Base-by-base conservation (phyloP, 1,140 invertebrate species). In the Bradysia coprophila region DNA sequence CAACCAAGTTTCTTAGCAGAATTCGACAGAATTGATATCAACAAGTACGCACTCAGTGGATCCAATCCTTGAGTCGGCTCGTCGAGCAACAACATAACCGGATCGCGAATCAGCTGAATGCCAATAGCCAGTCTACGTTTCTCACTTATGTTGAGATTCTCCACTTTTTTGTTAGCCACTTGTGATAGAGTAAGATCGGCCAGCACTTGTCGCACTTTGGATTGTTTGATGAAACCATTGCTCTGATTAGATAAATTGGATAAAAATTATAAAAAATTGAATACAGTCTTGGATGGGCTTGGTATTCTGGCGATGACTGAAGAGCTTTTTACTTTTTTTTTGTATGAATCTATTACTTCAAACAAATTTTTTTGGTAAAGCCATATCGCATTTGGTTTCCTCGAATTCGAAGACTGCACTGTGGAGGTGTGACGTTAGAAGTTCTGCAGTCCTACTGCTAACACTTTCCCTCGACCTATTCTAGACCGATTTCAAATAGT, bases 51-150 rank as follows among this genome's bases (percentile, higher is more conserved):
- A 48, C 91, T 89, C 9, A 94, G 57, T 0, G 89, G 89, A 63
- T 92, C 87, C 34, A 92, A 67, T 47, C 87, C 84, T 72, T 80
- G 84, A 0, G 88, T 92, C 1, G 89, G 90, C 53, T 93, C 88
- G 55, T 93, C 89, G 36, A 92, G 60, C 1, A 94, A 64, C 0
- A 93, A 59, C 46, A 93, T 68, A 4, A 88, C 82, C 81, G 88
- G 88, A 65, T 93, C 88, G 60, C 87, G 77, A 10, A 92, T 79
- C 1, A 93, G 65, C 52, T 93, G 85, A 4, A 89, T 73, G 2
- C 85, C 89, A 43, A 93, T 81, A 47, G 85, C 76, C 2, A 93
- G 57, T 47, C 89, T 66, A 46, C 87, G 65, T 47, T 86, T 84
- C 61, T 94, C 89, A 46, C 84, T 84, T 34, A 76, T 73, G 5